Evolutionary conservation across 2,797 vertebrate species (phyloP), one percentile per base, ranked within the genome.

Genomic region (Xiphorhynchus erythropygius): DNA sequence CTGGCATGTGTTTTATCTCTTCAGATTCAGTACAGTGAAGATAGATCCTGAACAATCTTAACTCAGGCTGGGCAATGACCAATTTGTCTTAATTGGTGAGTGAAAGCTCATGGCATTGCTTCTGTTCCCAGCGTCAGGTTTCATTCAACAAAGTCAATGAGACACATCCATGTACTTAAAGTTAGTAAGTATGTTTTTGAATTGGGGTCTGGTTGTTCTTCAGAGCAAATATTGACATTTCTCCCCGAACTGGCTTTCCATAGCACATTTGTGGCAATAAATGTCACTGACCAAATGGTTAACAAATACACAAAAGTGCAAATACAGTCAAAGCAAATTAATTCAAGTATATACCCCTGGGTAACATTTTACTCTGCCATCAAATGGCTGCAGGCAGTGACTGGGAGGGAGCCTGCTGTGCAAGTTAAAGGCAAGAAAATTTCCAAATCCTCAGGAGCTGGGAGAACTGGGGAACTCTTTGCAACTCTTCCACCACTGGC

Each of bases 111-210:
- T 50, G 68, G 65, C 65, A 28, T 53, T 64, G 30, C 78, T 91
- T 85, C 75, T 89, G 78, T 91, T 96, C 89, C 84, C 82, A 96
- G 92, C 64, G 64, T 91, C 87, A 79, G 88, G 63, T 94, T 95
- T 96, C 91, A 84, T 93, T 92, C 92, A 78, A 44, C 73, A 85
- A 92, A 87, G 79, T 47, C 60, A 84, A 18, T 62, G 90, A 82
- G 80, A 95, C 77, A 70, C 68, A 75, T 92, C 46, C 56, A 84
- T n/a, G 87, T 87, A 80, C 84, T 91, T 78, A 68, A 79, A 86
- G 41, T 56, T 59, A 63, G 50, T 42, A 59, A 89, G 62, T 73
- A 42, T 53, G 57, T 62, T 87, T 92, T 69, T 81, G 42, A 93
- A 73, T 52, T 42, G 76, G 68, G 87, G 44, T 76, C 71, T 82